These are phyloP conservation scores for Xyrauchen texanus DNA, from an alignment of 2,113 vertebrate species.

Conservation along the genomic window DNA sequence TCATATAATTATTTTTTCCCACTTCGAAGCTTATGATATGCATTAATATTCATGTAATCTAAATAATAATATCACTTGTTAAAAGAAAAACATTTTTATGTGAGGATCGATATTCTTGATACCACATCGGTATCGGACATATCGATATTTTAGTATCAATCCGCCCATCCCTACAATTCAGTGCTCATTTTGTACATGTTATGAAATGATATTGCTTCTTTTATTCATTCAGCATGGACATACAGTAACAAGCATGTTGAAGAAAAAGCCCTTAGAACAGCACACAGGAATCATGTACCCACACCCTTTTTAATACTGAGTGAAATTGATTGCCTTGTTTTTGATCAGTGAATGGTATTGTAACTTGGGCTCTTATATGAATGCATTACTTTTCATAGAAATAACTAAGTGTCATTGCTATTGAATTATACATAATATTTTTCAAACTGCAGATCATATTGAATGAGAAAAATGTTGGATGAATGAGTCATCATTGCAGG, in stretches of 20 bases:
- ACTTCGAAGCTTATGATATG: too few species aligned
- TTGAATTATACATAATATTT: slow-evolving; percentile 16
- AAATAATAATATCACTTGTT: too few species aligned
- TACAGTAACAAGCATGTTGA: not conserved
- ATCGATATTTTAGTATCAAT: too few species aligned
- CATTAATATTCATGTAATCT: too few species aligned
- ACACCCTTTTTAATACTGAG: slow-evolving; percentile 9
- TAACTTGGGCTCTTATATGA: not conserved
- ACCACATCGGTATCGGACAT: too few species aligned
- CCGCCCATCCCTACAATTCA: too few species aligned
- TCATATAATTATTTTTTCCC: too few species aligned
- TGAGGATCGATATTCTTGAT: too few species aligned
- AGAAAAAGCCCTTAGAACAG: not conserved
- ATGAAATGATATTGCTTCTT: not conserved
- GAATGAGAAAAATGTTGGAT: not conserved
- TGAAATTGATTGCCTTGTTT: slow-evolving; percentile 18
- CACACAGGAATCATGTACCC: not conserved
- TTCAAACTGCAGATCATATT: not conserved
- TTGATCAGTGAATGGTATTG: slow-evolving; percentile 14
- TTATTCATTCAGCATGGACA: slow-evolving; percentile 4
- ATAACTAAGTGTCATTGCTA: slow-evolving; percentile 4
- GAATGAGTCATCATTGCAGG: not conserved
- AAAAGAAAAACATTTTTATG: too few species aligned
- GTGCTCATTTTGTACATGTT: not conserved
- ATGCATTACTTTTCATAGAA: not conserved